Evolutionary conservation across 1,140 invertebrate species (phyloP).

Genomic region (Coptotermes formosanus): DNA sequence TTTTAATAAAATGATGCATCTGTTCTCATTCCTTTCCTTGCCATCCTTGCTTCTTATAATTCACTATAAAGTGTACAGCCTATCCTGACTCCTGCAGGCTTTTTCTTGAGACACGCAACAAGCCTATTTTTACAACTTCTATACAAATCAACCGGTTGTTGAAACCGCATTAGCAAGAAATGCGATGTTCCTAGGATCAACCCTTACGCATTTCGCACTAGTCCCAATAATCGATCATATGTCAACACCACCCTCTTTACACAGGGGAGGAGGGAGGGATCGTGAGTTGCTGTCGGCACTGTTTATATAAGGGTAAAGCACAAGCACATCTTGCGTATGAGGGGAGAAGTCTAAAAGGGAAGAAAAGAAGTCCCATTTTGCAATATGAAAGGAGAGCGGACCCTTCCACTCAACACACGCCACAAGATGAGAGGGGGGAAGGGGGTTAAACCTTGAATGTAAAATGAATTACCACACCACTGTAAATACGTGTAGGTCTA

Average conservation of each 20-base stretch:
- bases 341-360: background rate
- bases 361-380: background rate
- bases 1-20: no score
- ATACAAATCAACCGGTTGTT: no score
- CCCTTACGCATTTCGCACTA: no score
- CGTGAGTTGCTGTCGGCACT: background rate
- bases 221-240: background rate
- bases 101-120: no score
- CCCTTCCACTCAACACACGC: background rate
- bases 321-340: background rate
- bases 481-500: background rate
- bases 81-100: no score
- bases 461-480: background rate
- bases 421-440: background rate
- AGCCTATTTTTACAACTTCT: no score
- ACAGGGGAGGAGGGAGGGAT: no score
- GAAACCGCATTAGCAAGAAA: background rate
- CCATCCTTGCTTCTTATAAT: no score
- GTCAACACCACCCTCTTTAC: background rate
- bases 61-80: no score
- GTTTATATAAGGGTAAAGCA: background rate
- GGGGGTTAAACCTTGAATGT: background rate
- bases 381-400: background rate
- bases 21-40: no score
- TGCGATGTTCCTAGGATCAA: background rate